A percentile compares a stretch with the other conserved stretches of the same genome.
phyloP scores from a whole-genome alignment of 1,140 invertebrate genomes.

The Mycetomoellerius zeteki region DNA sequence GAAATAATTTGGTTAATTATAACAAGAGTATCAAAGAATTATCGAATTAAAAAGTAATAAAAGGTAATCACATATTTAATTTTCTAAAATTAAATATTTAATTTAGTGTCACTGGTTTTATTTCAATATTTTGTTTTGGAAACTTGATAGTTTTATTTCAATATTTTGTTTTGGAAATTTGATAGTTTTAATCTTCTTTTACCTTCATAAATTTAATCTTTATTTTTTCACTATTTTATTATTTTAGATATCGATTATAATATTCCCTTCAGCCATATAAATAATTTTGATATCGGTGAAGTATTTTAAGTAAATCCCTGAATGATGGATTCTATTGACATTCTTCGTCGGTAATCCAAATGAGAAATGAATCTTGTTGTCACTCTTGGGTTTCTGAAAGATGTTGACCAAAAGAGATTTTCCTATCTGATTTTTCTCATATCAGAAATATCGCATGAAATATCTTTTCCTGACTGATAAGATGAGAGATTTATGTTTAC shows the following conservation, averaged over 20 bases:
- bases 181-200: not conserved
- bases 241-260: not conserved
- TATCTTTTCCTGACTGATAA: not conserved
- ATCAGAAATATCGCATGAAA: not conserved
- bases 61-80: not conserved
- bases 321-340: conserved; percentile 2
- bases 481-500: not conserved
- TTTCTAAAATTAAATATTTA: conserved; percentile 14
- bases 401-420: not conserved
- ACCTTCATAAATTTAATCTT: conserved; percentile 1
- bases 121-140: not conserved
- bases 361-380: conserved; percentile 4
- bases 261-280: not conserved
- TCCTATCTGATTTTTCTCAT: not conserved
- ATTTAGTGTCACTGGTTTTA: not conserved
- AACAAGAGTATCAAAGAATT: conserved; percentile 1
- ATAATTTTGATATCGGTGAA: not conserved
- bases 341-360: not conserved
- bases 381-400: not conserved
- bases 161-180: not conserved
- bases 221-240: conserved; percentile 12
- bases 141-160: not conserved
- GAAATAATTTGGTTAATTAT: not conserved
- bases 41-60: not conserved
- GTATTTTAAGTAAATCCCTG: conserved; percentile 7